Conservation (phyloP, 2,797 vertebrate species). For the Melanotaenia trifasciata region DNA sequence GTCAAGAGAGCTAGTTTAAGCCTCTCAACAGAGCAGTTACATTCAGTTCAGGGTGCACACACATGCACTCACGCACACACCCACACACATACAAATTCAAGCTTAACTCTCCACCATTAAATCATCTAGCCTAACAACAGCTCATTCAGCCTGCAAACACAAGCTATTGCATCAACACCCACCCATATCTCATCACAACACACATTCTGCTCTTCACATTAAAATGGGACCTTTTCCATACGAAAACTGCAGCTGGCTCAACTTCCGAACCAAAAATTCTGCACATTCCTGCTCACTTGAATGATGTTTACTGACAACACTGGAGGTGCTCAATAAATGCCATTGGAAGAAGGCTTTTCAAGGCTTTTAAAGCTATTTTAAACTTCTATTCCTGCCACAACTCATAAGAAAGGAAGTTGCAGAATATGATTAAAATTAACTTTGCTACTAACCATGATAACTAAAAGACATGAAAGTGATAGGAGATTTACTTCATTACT, state of each 20-base stretch:
- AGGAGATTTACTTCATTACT: background rate
- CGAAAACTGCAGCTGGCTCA: conserved; percentile 24
- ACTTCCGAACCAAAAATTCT: background rate
- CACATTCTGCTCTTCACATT: conserved; percentile 24
- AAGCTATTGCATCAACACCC: conserved; percentile 38
- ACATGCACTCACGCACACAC: conserved; percentile 19
- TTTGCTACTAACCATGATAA: background rate
- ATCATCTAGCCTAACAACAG: conserved; percentile 34
- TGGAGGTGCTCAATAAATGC: conserved; percentile 52
- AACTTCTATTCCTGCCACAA: conserved; percentile 17
- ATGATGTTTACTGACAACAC: conserved; percentile 37
- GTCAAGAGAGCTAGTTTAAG: conserved; percentile 34
- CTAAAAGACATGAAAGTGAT: background rate
- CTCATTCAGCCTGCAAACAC: conserved; percentile 27
- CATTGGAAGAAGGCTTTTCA: conserved; percentile 21
- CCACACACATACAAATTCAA: too few relatives aligned
- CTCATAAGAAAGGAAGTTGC: background rate
- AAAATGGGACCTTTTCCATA: conserved; percentile 35
- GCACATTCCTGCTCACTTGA: conserved; percentile 28
- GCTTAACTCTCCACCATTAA: conserved; percentile 31
- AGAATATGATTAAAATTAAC: background rate
- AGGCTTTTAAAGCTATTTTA: conserved; percentile 29
- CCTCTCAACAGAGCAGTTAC: conserved; percentile 59
- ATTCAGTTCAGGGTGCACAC: conserved; percentile 8
- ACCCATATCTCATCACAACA: conserved; percentile 26